Percentiles rank a stretch among this genome's conserved stretches.
These are phyloP conservation scores for Mesaphorura yosii DNA, from an alignment of 1,140 invertebrate species.

Conservation along the genomic window DNA sequence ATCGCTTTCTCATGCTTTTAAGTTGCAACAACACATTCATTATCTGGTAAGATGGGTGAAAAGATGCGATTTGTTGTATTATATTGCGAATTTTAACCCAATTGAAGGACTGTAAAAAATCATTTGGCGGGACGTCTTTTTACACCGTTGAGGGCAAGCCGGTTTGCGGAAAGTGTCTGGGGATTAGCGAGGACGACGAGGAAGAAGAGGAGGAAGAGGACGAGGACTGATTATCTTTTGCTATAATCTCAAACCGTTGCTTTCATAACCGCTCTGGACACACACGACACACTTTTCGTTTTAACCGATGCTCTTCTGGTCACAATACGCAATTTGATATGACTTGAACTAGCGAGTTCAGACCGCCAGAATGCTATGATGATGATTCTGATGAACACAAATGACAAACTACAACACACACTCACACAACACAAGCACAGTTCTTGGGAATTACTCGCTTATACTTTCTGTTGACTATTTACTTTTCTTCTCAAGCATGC, in stretches of 20 bases:
- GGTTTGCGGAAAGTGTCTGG: conserved; percentile 77
- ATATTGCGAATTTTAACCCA: not conserved
- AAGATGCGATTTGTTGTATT: not conserved
- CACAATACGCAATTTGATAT: not conserved
- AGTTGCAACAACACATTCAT: not conserved
- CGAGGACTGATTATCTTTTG: conserved; percentile 35
- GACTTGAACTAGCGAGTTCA: not conserved
- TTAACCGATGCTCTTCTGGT: too few species aligned
- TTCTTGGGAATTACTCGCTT: too few species aligned
- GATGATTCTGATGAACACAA: not conserved
- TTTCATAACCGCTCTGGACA: too few species aligned
- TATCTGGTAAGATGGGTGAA: not conserved
- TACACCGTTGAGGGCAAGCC: conserved; percentile 88
- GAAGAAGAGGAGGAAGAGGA: conserved; percentile 65
- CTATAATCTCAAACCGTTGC: too few species aligned
- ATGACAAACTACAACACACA: too few species aligned
- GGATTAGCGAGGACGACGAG: conserved; percentile 43
- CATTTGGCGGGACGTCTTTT: conserved; percentile 85
- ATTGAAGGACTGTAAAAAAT: conserved; percentile 73
- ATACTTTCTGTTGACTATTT: too few species aligned
- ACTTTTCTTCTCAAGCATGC: too few species aligned
- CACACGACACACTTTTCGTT: too few species aligned
- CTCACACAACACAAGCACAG: too few species aligned
- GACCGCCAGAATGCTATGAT: conserved; percentile 6
- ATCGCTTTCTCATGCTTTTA: conserved; percentile 1